A percentile compares a stretch with the other conserved stretches of the same genome.
Conservation (phyloP, 2,888 invertebrate genomes). For the Strigamia crassipes region DNA sequence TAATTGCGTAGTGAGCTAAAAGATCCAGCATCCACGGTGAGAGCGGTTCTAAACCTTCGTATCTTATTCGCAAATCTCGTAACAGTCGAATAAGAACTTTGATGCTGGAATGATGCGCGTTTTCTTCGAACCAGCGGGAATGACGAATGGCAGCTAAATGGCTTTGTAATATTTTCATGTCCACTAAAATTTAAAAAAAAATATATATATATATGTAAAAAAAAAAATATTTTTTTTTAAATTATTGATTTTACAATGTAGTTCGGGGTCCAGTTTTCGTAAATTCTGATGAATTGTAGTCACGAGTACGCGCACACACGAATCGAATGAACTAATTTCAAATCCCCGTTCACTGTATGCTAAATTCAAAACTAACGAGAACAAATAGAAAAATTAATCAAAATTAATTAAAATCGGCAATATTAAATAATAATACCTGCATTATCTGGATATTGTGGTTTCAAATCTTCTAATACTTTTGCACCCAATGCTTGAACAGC, state of each 20-base stretch:
- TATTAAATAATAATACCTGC: constrained; percentile 22
- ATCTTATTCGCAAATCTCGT: constrained; percentile 87
- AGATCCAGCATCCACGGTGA: constrained; percentile 97
- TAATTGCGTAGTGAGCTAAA: constrained; percentile 91
- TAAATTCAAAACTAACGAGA: constrained; percentile 60
- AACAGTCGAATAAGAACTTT: constrained; percentile 91
- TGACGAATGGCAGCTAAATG: constrained; percentile 94
- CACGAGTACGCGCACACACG: constrained; percentile 86
- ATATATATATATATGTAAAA: too few species aligned
- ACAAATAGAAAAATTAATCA: too few species aligned
- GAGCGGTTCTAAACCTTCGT: constrained; percentile 85
- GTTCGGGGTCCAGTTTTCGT: constrained; percentile 86
- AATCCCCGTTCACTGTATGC: constrained; percentile 75
- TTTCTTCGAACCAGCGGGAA: constrained; percentile 97
- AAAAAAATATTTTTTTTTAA: background rate
- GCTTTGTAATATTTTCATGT: constrained; percentile 75
- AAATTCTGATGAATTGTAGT: constrained; percentile 94
- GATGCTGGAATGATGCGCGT: constrained; percentile 94
- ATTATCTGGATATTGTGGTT: constrained; percentile 65
- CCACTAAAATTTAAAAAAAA: constrained; percentile 63
- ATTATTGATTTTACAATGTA: constrained; percentile 63
- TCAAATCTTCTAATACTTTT: constrained; percentile 84
- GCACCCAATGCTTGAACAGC: constrained; percentile 55
- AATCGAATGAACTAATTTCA: constrained; percentile 81
- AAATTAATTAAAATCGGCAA: background rate